Percentiles rank a stretch among this genome's conserved stretches.
These are phyloP conservation scores for Aplysia californica DNA, from an alignment of 1,140 invertebrate species.

Conservation along the genomic window DNA sequence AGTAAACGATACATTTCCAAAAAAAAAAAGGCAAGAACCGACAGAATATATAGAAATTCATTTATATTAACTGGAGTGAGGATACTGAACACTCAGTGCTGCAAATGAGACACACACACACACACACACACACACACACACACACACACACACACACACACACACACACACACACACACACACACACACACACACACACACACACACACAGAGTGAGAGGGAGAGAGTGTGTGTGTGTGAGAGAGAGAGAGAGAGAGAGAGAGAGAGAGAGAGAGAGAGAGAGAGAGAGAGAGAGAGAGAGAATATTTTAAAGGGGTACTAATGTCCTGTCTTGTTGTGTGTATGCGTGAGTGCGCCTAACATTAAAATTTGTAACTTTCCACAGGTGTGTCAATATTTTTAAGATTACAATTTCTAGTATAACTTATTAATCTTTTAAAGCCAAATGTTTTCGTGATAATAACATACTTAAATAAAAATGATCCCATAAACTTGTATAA, in stretches of 20 bases:
- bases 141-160: too few species aligned
- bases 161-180: too few species aligned
- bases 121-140: too few species aligned
- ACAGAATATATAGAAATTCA: too few species aligned
- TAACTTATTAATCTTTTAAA: not conserved
- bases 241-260: not conserved
- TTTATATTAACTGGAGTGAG: too few species aligned
- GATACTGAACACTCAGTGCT: too few species aligned
- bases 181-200: not conserved
- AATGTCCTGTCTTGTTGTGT: too few species aligned
- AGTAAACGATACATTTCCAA: too few species aligned
- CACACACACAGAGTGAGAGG: not conserved
- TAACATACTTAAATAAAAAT: not conserved
- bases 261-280: not conserved
- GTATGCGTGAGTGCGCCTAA: not conserved
- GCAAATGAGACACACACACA: too few species aligned
- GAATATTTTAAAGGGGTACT: not conserved
- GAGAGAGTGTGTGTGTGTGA: not conserved
- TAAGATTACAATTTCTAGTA: not conserved
- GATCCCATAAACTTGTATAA: too few species aligned
- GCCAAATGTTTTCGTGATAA: not conserved
- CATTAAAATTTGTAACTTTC: not conserved
- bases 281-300: not conserved
- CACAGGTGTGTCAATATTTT: not conserved
- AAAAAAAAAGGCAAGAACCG: too few species aligned